Conservation (phyloP, 2,888 invertebrate species). For the Omphaloscelis lunosa region DNA sequence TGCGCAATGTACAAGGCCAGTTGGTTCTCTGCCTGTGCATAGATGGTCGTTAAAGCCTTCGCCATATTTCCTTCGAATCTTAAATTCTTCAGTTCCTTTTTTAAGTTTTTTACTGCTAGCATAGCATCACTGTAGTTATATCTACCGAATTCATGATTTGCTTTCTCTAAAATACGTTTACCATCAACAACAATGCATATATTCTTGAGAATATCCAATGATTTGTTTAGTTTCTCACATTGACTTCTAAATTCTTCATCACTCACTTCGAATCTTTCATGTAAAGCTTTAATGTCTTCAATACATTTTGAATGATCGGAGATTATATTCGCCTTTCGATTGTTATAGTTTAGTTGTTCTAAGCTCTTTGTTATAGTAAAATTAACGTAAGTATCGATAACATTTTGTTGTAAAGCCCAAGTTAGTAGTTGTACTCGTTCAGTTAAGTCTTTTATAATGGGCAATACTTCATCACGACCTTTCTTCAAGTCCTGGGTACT, state of each 20-base stretch:
- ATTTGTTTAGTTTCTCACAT: constrained; percentile 76
- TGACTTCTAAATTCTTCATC: constrained; percentile 79
- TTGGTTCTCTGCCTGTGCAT: constrained; percentile 83
- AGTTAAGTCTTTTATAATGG: constrained; percentile 79
- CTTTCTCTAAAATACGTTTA: constrained; percentile 79
- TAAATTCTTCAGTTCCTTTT: constrained; percentile 73
- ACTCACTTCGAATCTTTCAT: constrained; percentile 70
- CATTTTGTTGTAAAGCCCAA: constrained; percentile 84
- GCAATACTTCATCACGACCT: constrained; percentile 78
- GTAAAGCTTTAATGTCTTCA: constrained; percentile 72
- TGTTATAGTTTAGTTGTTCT: constrained; percentile 84
- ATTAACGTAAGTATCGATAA: constrained; percentile 82
- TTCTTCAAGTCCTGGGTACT: constrained; percentile 80
- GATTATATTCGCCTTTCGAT: constrained; percentile 80
- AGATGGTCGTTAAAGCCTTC: constrained; percentile 78
- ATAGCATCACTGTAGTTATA: constrained; percentile 83
- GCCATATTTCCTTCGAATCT: constrained; percentile 80
- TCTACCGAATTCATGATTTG: constrained; percentile 83
- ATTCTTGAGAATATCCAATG: constrained; percentile 75
- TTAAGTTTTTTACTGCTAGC: constrained; percentile 76
- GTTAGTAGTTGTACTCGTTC: constrained; percentile 84
- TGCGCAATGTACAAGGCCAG: constrained; percentile 83
- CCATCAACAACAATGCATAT: constrained; percentile 80
- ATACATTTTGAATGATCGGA: constrained; percentile 74
- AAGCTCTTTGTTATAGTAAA: constrained; percentile 83